Evolutionary conservation across 2,113 vertebrate species (phyloP), one percentile per base, ranked within the genome.

Genomic region (Harpagus bidentatus): DNA sequence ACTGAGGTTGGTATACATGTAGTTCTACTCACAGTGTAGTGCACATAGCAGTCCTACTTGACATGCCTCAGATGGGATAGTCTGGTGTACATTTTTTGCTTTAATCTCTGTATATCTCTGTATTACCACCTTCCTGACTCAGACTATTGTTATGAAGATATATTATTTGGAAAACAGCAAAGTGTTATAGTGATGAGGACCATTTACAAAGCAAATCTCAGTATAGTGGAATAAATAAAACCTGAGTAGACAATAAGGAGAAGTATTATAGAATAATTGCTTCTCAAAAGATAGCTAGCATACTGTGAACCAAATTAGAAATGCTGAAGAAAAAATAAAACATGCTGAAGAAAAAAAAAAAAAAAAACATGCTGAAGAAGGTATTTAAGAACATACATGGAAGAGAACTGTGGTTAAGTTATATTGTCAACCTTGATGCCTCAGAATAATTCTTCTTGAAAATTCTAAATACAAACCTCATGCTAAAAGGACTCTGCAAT

Each of bases 1-100:
- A 10, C 66, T 69, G 61, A 47, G 10, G n/a, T 80, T 69, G 43
- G 4, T 63, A 13, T 55, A 10, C 6, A 7, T 26, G 19, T 22
- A 31, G 14, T 65, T 67, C 23, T 73, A 2, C 26, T 73, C 52
- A 12, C 8, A 45, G 11, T 53, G 58, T 63, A 55, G n/a, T 21
- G 16, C 43, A 55, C 0, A 0, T 7, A 63, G 38, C 12, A 19
- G 32, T 90, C 58, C 62, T 48, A 7, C 25, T 20, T 45, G 32
- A 40, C 7, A 3, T 34, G 58, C 29, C 42, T 55, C 20, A 11
- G 31, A 48, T 50, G 36, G 53, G 14, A n/a, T 22, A 59, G 34
- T 26, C 47, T 87, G 26, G 22, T n/a, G 48, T 38, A 38, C 16
- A 1, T 65, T 77, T 88, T 69, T 52, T 28, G 11, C 40, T 82